Conservation (phyloP, 1,140 invertebrate genomes). For the Dermatophagoides farinae region DNA sequence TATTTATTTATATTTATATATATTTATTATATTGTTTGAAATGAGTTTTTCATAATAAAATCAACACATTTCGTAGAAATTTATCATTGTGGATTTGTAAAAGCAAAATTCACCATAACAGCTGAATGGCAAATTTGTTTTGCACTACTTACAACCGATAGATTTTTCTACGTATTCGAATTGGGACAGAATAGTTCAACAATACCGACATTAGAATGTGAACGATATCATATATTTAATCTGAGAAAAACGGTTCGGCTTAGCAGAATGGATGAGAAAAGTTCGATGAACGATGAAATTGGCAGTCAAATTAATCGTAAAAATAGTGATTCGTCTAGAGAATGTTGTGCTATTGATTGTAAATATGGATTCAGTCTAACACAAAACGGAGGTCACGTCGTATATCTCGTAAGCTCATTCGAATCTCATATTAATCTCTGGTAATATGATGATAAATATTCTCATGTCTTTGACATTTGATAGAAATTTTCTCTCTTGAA, state of each 20-base stretch:
- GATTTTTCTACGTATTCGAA: slow-evolving; percentile 1
- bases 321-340: too few species aligned
- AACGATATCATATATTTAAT: slow-evolving; percentile 4
- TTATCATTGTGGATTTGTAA: not conserved
- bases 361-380: slow-evolving; percentile 4
- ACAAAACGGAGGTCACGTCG: slow-evolving; percentile 1
- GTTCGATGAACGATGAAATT: not conserved
- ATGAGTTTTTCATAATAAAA: too few species aligned
- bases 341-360: not conserved
- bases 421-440: not conserved
- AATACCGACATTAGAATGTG: not conserved
- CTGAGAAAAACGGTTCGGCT: not conserved
- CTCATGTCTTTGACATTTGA: not conserved
- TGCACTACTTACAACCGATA: not conserved
- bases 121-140: not conserved
- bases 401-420: not conserved
- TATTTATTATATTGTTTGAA: not conserved
- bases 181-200: not conserved
- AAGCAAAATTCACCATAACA: not conserved
- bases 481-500: not conserved
- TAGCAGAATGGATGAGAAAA: not conserved
- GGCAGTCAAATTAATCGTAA: too few species aligned
- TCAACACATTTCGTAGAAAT: not conserved
- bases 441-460: not conserved
- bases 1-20: not conserved